Evolutionary conservation across 2,888 invertebrate genomes (phyloP).

Genomic region (Lithophane semibrunnea): DNA sequence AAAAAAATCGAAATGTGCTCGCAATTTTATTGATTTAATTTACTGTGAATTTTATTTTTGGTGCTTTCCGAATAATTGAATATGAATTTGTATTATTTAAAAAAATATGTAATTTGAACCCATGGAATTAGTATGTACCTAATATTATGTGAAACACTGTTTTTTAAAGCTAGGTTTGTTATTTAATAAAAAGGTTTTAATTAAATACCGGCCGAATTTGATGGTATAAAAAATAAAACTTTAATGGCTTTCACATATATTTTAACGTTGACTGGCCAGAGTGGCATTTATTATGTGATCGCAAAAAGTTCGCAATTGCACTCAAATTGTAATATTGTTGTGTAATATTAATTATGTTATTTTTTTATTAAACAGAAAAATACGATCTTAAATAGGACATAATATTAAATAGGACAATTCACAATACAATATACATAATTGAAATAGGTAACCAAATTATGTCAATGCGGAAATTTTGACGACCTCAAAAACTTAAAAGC

Average conservation of each 20-base stretch:
- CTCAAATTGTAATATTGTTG: background rate
- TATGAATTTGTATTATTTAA: too few species aligned
- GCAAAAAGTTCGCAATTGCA: background rate
- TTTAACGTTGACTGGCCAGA: background rate
- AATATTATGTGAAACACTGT: too few species aligned
- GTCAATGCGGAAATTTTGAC: slow-evolving; percentile 4
- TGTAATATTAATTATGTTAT: background rate
- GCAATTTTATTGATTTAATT: too few species aligned
- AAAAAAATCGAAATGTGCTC: too few species aligned
- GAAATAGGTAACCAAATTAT: slow-evolving; percentile 15
- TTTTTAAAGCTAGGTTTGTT: background rate
- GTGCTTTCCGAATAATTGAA: too few species aligned
- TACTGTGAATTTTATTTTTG: too few species aligned
- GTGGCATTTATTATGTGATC: background rate
- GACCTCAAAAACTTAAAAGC: slow-evolving; percentile 21
- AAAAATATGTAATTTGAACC: too few species aligned
- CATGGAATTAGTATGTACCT: too few species aligned
- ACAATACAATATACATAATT: slow-evolving; percentile 6
- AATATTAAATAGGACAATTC: slow-evolving; percentile 2
- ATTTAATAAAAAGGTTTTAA: background rate
- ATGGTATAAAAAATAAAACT: background rate
- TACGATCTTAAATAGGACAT: background rate
- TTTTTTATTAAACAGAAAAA: background rate
- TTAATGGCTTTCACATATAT: background rate
- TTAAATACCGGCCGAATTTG: background rate